Evolutionary conservation across 2,797 vertebrate genomes (phyloP), one percentile per base, ranked within the genome.

Genomic region (Myripristis murdjan): DNA sequence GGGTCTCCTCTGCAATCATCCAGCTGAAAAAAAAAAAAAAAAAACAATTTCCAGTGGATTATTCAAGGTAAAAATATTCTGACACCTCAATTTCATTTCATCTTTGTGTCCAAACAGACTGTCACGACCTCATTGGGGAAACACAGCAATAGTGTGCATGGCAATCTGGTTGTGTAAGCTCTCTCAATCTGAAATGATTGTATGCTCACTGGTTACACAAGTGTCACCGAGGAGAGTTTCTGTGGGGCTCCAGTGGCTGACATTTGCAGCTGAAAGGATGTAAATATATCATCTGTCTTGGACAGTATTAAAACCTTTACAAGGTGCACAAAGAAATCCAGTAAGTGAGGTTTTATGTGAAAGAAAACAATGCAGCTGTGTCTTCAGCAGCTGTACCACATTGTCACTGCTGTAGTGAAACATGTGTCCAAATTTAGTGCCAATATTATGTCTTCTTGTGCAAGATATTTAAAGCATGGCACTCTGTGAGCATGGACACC

Each of bases 261-360:
- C 59, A 79, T 81, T 55, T 75, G 64, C 69, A 49, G 71, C n/a
- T 79, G 66, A 66, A 59, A 46, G 56, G 33, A 49, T 8, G 43
- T 14, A 18, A 57, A 77, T 56, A 57, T 52, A 46, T 75, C 62
- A 48, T 59, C 65, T 68, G 60, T 62, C 58, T 64, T 68, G 3
- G 22, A 2, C 51, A 24, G 35, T 79, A 39, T 47, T 26, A 14
- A 64, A 75, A 79, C 4, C 7, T 47, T 26, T 51, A 66, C 28
- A 5, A 14, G 43, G 20, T 64, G 1, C 44, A 41, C 14, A 22
- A 54, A 31, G 48, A 15, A 69, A 56, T 37, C n/a, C n/a, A 15
- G 16, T 26, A 14, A 24, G 5, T 31, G 23, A 26, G 51, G 51
- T 28, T 15, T 53, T 16, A 28, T 9, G 23, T 28, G 28, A 16